Percentiles rank a stretch among this genome's conserved stretches.
phyloP scores from a whole-genome alignment of 2,888 invertebrate species.

The Marronus borbonicus region DNA sequence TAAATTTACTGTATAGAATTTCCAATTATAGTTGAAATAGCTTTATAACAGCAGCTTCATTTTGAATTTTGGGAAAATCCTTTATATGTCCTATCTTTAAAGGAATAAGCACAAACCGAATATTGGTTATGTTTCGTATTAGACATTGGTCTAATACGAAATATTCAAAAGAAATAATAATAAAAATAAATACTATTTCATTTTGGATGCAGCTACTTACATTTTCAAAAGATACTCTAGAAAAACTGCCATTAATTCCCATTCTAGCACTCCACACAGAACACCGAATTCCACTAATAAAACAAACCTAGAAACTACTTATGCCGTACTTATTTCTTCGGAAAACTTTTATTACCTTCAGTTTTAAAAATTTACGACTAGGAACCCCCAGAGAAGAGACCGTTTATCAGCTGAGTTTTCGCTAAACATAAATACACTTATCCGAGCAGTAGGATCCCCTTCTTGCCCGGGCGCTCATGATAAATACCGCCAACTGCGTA shows the following conservation, averaged over 20 bases:
- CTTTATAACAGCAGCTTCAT: too few relatives aligned
- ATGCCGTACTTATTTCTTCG: neutral
- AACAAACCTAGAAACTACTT: slow-evolving; percentile 8
- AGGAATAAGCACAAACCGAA: too few relatives aligned
- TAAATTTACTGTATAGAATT: too few relatives aligned
- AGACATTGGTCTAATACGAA: too few relatives aligned
- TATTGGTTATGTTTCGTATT: too few relatives aligned
- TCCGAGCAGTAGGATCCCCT: neutral
- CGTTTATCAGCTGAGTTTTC: slow-evolving; percentile 8
- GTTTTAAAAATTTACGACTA: slow-evolving; percentile 13
- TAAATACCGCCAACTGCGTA: slow-evolving; percentile 35
- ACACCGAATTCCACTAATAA: neutral
- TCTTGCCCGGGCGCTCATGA: neutral
- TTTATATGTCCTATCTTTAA: too few relatives aligned
- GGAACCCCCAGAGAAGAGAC: neutral
- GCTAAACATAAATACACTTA: slow-evolving; percentile 13
- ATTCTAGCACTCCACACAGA: neutral
- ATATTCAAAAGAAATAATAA: too few relatives aligned
- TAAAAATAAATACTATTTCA: too few relatives aligned
- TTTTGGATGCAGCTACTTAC: too few relatives aligned
- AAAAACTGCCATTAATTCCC: neutral
- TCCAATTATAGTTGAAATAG: too few relatives aligned
- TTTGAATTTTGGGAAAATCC: too few relatives aligned
- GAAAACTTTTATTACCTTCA: slow-evolving; percentile 8
- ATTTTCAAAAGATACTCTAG: too few relatives aligned